Conservation (phyloP, 1,140 invertebrate species). For the Ceratina japonica region DNA sequence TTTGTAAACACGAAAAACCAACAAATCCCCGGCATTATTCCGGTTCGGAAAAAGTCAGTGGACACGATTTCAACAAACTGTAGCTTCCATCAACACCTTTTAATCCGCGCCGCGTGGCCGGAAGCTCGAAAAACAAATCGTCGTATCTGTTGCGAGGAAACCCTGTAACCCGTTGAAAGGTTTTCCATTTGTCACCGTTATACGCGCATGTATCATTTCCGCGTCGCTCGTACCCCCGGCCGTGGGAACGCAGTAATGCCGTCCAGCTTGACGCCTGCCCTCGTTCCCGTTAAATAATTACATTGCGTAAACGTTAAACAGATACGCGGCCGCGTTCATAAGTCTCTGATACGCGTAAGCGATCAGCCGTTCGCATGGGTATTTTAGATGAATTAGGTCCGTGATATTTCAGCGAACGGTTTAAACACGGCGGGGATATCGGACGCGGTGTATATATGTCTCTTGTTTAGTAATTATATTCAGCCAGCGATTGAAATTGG, state of each 20-base stretch:
- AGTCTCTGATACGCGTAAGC: too few relatives aligned
- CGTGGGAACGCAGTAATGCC: constrained; percentile 6
- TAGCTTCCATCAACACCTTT: neutral
- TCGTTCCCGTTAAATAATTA: constrained; percentile 7
- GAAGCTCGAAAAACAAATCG: neutral
- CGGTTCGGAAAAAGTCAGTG: too few relatives aligned
- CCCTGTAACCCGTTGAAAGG: neutral
- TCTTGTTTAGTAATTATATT: too few relatives aligned
- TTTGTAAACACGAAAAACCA: too few relatives aligned
- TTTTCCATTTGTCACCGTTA: neutral
- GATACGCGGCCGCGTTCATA: too few relatives aligned
- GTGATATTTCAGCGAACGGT: neutral
- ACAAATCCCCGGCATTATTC: too few relatives aligned
- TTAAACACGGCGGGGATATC: too few relatives aligned
- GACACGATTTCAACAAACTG: neutral
- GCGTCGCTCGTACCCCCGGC: neutral
- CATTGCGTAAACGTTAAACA: neutral
- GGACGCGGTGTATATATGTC: too few relatives aligned
- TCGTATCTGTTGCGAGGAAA: neutral
- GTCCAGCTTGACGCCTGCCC: neutral
- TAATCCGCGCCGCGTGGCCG: neutral
- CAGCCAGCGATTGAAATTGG: too few relatives aligned
- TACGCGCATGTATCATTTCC: constrained; percentile 11
- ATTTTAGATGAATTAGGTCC: too few relatives aligned
- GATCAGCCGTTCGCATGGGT: too few relatives aligned